phyloP scores from a whole-genome alignment of 2,888 invertebrate species.

The Coelinius sp. region DNA sequence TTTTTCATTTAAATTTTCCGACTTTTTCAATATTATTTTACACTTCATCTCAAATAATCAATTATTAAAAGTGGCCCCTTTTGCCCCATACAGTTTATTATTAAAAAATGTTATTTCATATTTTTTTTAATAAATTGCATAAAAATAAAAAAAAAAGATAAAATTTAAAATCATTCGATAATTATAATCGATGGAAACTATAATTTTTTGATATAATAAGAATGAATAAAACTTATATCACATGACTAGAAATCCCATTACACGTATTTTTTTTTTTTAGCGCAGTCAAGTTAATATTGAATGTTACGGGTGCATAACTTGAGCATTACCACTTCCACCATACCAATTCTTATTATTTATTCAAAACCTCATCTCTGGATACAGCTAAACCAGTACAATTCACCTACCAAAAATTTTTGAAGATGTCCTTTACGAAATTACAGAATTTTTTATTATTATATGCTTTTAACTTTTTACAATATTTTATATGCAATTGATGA shows the following conservation, averaged over 20 bases:
- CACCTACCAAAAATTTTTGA: conserved; percentile 14
- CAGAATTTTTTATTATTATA: neutral
- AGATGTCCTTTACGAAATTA: conserved; percentile 22
- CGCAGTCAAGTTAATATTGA: conserved; percentile 47
- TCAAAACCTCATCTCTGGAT: conserved; percentile 45
- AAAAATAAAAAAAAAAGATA: no score
- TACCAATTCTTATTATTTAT: conserved; percentile 47
- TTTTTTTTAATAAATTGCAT: no score
- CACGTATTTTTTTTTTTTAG: conserved; percentile 18
- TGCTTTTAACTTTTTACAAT: no score
- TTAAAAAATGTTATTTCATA: no score
- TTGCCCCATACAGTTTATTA: no score
- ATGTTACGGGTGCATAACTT: conserved; percentile 46
- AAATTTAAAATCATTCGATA: neutral
- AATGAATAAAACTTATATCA: neutral
- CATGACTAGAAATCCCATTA: neutral
- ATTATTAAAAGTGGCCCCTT: no score
- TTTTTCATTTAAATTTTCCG: neutral
- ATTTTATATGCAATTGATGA: no score
- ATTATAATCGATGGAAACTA: neutral
- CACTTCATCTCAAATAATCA: no score
- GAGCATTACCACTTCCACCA: conserved; percentile 43
- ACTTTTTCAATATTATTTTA: neutral
- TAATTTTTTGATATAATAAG: neutral
- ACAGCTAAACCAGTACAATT: conserved; percentile 36